phyloP scores from a whole-genome alignment of 2,888 invertebrate genomes.

The Hirtodrosophila duncani region DNA sequence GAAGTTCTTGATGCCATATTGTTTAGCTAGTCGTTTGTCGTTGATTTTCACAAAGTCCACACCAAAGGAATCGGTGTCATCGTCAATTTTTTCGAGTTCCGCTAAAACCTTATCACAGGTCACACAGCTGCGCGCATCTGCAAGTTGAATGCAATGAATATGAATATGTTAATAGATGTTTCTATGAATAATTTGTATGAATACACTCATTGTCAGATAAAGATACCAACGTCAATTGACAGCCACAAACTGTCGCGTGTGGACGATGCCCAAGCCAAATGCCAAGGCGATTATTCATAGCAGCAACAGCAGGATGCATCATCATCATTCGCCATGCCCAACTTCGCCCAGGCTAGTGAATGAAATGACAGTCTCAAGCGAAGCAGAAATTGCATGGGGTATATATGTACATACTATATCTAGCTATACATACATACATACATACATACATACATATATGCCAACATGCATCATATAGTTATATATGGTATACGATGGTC shows the following conservation, averaged over 20 bases:
- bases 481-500: conserved; percentile 18
- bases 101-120: conserved; percentile 94
- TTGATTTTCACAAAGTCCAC: conserved; percentile 97
- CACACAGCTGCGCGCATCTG: conserved; percentile 94
- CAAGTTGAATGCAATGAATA: conserved; percentile 31
- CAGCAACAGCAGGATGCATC: conserved; percentile 52
- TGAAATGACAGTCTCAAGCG: conserved; percentile 64
- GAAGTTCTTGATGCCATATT: conserved; percentile 96
- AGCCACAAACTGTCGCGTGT: conserved; percentile 60
- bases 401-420: not conserved
- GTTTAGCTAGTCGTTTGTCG: conserved; percentile 96
- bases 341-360: conserved; percentile 53
- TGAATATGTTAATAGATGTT: not conserved
- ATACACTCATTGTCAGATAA: conserved; percentile 22
- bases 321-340: conserved; percentile 33
- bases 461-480: conserved; percentile 4
- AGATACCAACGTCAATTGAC: conserved; percentile 64
- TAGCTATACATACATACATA: conserved; percentile 12
- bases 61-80: conserved; percentile 95
- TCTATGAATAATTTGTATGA: conserved; percentile 1
- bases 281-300: conserved; percentile 63
- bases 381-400: conserved; percentile 27
- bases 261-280: conserved; percentile 62
- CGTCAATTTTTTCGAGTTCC: conserved; percentile 95
- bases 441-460: no score